A percentile compares a stretch with the other conserved stretches of the same genome.
Evolutionary conservation across 2,113 vertebrate genomes (phyloP).

Genomic region (Ahaetulla prasina): DNA sequence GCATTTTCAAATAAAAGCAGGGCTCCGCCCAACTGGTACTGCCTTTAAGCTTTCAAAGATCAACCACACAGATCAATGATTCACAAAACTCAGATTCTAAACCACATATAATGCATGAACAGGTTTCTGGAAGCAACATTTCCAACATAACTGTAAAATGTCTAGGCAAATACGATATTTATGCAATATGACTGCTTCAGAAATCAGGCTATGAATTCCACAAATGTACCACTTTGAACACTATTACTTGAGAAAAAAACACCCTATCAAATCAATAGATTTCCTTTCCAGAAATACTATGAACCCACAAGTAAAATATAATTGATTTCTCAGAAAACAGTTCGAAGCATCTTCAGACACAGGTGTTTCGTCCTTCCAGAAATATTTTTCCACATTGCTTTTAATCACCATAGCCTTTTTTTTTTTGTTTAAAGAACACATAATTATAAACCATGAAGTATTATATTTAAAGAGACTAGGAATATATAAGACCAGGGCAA

Average conservation of each 20-base stretch:
- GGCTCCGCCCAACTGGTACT: constrained; percentile 61
- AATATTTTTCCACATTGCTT: constrained; percentile 51
- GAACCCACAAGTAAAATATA: constrained; percentile 23
- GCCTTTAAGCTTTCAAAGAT: constrained; percentile 42
- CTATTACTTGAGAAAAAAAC: constrained; percentile 1
- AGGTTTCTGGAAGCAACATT: constrained; percentile 72
- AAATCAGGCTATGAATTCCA: constrained; percentile 39
- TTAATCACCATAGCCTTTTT: constrained; percentile 53
- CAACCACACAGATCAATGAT: constrained; percentile 52
- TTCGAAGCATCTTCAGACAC: neutral
- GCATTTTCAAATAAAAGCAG: constrained; percentile 29
- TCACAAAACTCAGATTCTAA: constrained; percentile 62
- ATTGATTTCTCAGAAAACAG: constrained; percentile 20
- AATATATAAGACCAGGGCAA: constrained; percentile 7
- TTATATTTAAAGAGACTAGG: neutral
- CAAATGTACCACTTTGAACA: constrained; percentile 25
- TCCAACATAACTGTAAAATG: constrained; percentile 50
- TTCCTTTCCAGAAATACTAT: constrained; percentile 24
- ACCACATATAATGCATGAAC: constrained; percentile 70
- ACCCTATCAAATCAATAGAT: neutral
- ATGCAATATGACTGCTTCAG: constrained; percentile 44
- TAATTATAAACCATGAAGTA: constrained; percentile 52
- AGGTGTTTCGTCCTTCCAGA: constrained; percentile 43
- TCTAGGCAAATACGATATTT: constrained; percentile 46
- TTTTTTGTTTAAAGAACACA: constrained; percentile 59